Percentiles rank a stretch among this genome's conserved stretches.
phyloP scores from a whole-genome alignment of 1,140 invertebrate genomes.

The Bombus haemorrhoidalis region DNA sequence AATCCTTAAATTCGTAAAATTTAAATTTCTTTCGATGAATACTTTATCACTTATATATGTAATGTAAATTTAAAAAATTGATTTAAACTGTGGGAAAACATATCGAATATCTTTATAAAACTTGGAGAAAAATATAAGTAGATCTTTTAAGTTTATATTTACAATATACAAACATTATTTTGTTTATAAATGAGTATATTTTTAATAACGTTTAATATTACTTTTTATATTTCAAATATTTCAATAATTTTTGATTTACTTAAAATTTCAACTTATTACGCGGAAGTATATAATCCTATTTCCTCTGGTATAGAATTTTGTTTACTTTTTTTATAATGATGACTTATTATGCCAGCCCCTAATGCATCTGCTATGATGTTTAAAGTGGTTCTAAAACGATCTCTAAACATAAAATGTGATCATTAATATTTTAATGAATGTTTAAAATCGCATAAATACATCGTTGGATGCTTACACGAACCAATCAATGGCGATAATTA shows the following conservation, averaged over 20 bases:
- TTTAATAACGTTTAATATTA: neutral
- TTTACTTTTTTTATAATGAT: conserved; percentile 77
- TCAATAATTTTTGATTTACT: neutral
- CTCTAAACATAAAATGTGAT: conserved; percentile 62
- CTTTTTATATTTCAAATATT: neutral
- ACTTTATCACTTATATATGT: too few species aligned
- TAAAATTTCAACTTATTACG: neutral
- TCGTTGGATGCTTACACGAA: conserved; percentile 85
- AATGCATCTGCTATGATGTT: conserved; percentile 91
- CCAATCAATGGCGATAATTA: conserved; percentile 91
- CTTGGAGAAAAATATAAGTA: neutral
- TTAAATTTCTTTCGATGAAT: neutral
- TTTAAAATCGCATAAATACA: neutral
- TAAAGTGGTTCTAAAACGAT: conserved; percentile 88
- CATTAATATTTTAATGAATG: conserved; percentile 11
- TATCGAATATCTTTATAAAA: neutral
- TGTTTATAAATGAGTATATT: neutral
- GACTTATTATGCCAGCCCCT: conserved; percentile 90
- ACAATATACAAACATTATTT: neutral
- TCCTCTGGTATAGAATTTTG: neutral
- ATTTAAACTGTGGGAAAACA: neutral
- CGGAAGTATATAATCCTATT: conserved; percentile 1
- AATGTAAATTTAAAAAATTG: neutral
- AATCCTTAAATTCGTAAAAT: neutral
- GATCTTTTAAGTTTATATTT: neutral